These are phyloP conservation scores for Cantharis lateralis DNA, from an alignment of 2,888 invertebrate genomes.

Conservation along the genomic window DNA sequence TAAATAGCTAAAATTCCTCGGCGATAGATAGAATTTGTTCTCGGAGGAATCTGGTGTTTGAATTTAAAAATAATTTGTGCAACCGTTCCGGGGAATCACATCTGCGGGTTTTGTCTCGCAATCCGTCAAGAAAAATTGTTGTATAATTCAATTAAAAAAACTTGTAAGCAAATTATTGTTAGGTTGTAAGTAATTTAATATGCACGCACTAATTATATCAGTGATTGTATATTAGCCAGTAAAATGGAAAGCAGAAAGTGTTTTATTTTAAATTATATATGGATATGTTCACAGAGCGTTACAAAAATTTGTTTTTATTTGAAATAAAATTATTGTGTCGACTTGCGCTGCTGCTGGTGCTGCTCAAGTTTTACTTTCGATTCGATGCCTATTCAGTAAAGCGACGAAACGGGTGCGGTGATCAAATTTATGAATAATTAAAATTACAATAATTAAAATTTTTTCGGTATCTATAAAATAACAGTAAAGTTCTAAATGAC, in stretches of 20 bases:
- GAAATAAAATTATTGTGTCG: neutral
- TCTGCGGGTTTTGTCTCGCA: neutral
- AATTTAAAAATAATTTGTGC: neutral
- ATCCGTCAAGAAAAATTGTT: neutral
- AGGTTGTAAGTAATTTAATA: neutral
- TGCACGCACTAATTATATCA: slow-evolving; percentile 20
- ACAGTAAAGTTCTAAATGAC: neutral
- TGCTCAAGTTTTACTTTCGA: neutral
- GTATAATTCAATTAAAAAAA: neutral
- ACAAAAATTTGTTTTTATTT: neutral
- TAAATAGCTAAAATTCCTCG: neutral
- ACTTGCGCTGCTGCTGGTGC: neutral
- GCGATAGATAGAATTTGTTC: neutral
- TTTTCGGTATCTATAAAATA: neutral
- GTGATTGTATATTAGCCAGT: slow-evolving; percentile 13
- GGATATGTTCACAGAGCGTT: slow-evolving; percentile 10
- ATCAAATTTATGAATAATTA: neutral
- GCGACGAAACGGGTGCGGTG: neutral
- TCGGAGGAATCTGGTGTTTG: neutral
- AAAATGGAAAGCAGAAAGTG: slow-evolving; percentile 23
- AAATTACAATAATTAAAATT: neutral
- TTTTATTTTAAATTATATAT: slow-evolving; percentile 6
- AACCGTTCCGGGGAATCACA: neutral
- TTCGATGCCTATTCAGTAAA: neutral
- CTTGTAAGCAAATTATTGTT: neutral